These are phyloP conservation scores for Orthonevra nobilis DNA, from an alignment of 2,888 invertebrate species.

Conservation along the genomic window DNA sequence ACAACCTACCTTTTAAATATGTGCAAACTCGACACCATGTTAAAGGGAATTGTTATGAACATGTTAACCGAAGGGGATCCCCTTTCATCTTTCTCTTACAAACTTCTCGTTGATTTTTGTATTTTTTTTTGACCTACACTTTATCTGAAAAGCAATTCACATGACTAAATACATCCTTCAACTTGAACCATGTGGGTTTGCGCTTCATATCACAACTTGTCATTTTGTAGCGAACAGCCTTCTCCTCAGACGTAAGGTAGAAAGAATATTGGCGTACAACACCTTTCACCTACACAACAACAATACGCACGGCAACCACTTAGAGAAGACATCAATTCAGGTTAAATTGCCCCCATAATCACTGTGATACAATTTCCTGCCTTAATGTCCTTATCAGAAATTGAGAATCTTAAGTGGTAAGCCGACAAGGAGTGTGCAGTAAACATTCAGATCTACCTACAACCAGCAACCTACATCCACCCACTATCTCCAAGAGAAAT, in stretches of 20 bases:
- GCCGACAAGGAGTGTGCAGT: constrained; percentile 21
- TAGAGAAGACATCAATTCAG: constrained; percentile 46
- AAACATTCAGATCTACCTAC: not conserved
- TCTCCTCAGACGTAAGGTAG: too few relatives aligned
- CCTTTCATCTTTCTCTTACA: too few relatives aligned
- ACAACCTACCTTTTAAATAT: too few relatives aligned
- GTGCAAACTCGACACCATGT: too few relatives aligned
- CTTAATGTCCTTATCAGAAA: constrained; percentile 58
- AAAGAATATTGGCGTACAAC: not conserved
- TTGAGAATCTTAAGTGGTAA: constrained; percentile 60
- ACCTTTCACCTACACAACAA: constrained; percentile 20
- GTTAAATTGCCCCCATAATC: constrained; percentile 59
- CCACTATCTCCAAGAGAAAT: constrained; percentile 20
- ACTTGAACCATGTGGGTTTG: too few relatives aligned
- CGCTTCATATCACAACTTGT: too few relatives aligned
- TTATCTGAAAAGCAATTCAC: constrained; percentile 1
- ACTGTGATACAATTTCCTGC: constrained; percentile 59
- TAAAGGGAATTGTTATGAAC: too few relatives aligned
- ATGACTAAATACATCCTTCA: too few relatives aligned
- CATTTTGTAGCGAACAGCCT: too few relatives aligned
- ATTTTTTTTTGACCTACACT: too few relatives aligned
- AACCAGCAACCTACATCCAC: not conserved
- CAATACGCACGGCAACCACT: constrained; percentile 29
- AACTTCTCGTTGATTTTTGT: too few relatives aligned
- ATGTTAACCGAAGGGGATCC: too few relatives aligned